Conservation (phyloP, 2,888 invertebrate species). For the Synergus japonicus region DNA sequence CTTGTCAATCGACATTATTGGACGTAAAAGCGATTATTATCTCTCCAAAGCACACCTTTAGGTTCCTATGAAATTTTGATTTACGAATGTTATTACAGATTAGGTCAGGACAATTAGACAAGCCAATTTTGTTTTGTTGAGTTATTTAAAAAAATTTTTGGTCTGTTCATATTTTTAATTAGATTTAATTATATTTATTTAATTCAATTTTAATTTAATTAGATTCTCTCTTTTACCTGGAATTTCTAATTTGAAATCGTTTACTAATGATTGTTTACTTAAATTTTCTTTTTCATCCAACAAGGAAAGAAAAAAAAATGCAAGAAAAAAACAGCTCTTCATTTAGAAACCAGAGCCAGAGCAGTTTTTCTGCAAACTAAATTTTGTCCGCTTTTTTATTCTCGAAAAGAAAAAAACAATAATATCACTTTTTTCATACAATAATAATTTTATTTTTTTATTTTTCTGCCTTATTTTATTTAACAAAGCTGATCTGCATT, state of each 20-base stretch:
- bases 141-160: too few relatives aligned
- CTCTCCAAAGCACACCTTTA: background rate
- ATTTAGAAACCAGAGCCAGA: slow-evolving; percentile 17
- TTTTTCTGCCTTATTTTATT: background rate
- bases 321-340: slow-evolving; percentile 17
- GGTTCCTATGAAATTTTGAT: too few relatives aligned
- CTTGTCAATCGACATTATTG: slow-evolving; percentile 4
- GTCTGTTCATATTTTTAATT: too few relatives aligned
- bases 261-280: slow-evolving; percentile 4
- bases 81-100: too few relatives aligned
- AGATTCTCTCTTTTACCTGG: too few relatives aligned
- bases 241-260: too few relatives aligned
- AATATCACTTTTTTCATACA: too few relatives aligned
- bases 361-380: slow-evolving; percentile 24
- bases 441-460: too few relatives aligned
- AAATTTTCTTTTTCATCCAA: background rate
- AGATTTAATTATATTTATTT: too few relatives aligned
- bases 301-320: slow-evolving; percentile 3
- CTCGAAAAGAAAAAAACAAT: background rate
- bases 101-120: too few relatives aligned
- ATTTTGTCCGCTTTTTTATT: slow-evolving; percentile 34
- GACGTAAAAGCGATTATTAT: slow-evolving; percentile 1
- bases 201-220: too few relatives aligned
- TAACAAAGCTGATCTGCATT: background rate
- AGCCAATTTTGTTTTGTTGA: too few relatives aligned